Base-by-base conservation (phyloP, 2,113 vertebrate species). In the Sinocyclocheilus anophthalmus region DNA sequence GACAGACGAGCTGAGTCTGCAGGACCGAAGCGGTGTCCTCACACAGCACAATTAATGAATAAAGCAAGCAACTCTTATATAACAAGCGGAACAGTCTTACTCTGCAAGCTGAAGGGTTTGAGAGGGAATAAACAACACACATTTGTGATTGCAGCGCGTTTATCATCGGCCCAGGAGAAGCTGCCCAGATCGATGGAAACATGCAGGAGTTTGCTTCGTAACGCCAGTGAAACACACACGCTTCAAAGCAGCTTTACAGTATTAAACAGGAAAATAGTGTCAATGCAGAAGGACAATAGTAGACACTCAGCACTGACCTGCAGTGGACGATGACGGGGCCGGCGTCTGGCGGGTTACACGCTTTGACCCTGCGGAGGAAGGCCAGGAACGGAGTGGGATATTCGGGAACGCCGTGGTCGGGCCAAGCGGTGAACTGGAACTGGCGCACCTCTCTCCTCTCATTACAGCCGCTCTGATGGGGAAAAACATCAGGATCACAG, bases 361-460 rank as follows among this genome's bases (percentile, higher is more conserved):
- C 96, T 92, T 99, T 99, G 59, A 99, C 98, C 81, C 98, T 92
- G 59, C 98, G 95, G 55, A 99, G 95, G 91, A 99, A 99, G 30
- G 98, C 98, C 91, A 99, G 95, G 95, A 99, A 99, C 0, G 98
- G 98, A 0, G 98, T 99, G 6, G 98, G 98, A 85, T 99, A 99
- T 90, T 99, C 98, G 0, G 98, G 98, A 0, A 99, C 98, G 0
- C 98, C 98, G 0, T 99, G 98, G 91, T 99, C 98, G 0, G 98
- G 98, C 98, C 98, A 99, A 0, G 97, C 96, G 0, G 98, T 99
- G 92, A 99, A 99, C 95, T 99, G 98, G 95, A 99, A 99, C 94
- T 99, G 98, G 37, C 98, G 96, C 14, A 99, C 97, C 89, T 99
- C 98, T 2, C 98, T 92, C 87, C 98, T 97, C 92, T 99, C 98